Evolutionary conservation across 2,113 vertebrate species (phyloP).

Genomic region (Psilopsiagon aymara): DNA sequence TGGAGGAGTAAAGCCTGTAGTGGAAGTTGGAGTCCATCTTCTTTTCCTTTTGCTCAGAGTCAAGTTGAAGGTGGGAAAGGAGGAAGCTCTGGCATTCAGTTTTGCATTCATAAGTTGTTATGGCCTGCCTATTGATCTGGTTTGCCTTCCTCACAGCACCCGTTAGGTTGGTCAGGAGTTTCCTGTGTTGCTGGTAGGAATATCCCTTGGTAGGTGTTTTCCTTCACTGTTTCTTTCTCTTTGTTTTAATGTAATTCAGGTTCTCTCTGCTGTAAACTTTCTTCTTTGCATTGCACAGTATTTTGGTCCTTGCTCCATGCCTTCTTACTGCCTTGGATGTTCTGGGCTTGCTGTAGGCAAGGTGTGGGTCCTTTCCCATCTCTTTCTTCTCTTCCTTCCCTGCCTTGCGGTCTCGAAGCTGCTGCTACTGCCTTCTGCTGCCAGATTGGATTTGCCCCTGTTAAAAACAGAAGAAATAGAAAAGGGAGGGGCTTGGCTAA

Average conservation of each 20-base stretch:
- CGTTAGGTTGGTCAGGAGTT: neutral
- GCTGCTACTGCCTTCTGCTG: neutral
- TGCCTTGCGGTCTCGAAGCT: accelerated
- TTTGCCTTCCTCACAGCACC: neutral
- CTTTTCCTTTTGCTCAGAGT: neutral
- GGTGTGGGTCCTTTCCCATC: neutral
- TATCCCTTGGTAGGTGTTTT: neutral
- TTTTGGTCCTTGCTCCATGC: accelerated
- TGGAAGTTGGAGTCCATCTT: neutral
- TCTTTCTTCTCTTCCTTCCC: neutral
- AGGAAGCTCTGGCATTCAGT: neutral
- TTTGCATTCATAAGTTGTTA: neutral
- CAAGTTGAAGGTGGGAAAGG: neutral
- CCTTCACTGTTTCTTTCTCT: neutral
- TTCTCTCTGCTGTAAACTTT: neutral
- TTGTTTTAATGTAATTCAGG: neutral
- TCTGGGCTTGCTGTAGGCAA: neutral
- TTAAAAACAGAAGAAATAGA: neutral
- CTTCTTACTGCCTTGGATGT: neutral
- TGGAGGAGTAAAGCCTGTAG: neutral
- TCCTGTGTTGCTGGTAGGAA: neutral
- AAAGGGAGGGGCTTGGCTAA: neutral
- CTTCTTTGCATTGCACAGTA: neutral
- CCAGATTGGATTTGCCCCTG: neutral
- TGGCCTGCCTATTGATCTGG: neutral